phyloP scores from a whole-genome alignment of 2,797 vertebrate species.

The Acipenser oxyrinchus region DNA sequence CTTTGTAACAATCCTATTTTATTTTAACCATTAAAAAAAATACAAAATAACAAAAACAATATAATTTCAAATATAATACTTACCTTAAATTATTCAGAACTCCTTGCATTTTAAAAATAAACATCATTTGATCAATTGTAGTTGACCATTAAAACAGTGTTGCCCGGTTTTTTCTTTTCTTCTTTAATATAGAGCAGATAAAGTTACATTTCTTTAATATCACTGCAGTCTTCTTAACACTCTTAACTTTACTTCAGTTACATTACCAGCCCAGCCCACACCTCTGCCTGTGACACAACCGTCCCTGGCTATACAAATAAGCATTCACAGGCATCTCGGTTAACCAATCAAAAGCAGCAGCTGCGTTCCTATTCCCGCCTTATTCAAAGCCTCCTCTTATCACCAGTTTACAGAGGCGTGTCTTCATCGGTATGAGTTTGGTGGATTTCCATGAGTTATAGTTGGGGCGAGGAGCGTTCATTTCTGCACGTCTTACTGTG shows the following conservation, averaged over 20 bases:
- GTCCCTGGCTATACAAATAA: slow-evolving; percentile 68
- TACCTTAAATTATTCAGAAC: slow-evolving; percentile 43
- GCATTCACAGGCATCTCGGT: not conserved
- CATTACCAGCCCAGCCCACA: slow-evolving; percentile 60
- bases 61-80: not conserved
- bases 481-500: slow-evolving; percentile 90
- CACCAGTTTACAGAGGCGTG: slow-evolving; percentile 13
- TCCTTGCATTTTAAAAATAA: slow-evolving; percentile 19
- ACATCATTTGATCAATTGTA: not conserved
- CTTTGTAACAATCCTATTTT: too few relatives aligned
- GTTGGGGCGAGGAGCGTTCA: slow-evolving; percentile 88
- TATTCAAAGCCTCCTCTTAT: slow-evolving; percentile 37
- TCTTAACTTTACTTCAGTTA: slow-evolving; percentile 65
- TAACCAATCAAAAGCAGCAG: slow-evolving; percentile 42
- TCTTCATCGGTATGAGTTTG: not conserved
- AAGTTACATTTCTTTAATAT: slow-evolving; percentile 46
- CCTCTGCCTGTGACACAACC: slow-evolving; percentile 59
- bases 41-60: slow-evolving; percentile 33
- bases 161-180: slow-evolving; percentile 18
- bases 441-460: slow-evolving; percentile 44
- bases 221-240: slow-evolving; percentile 35
- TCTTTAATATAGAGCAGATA: slow-evolving; percentile 26
- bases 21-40: not conserved
- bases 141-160: not conserved
- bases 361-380: slow-evolving; percentile 15